Base-by-base conservation (phyloP, 2,113 vertebrate genomes). In the Rhipidura dahli region DNA sequence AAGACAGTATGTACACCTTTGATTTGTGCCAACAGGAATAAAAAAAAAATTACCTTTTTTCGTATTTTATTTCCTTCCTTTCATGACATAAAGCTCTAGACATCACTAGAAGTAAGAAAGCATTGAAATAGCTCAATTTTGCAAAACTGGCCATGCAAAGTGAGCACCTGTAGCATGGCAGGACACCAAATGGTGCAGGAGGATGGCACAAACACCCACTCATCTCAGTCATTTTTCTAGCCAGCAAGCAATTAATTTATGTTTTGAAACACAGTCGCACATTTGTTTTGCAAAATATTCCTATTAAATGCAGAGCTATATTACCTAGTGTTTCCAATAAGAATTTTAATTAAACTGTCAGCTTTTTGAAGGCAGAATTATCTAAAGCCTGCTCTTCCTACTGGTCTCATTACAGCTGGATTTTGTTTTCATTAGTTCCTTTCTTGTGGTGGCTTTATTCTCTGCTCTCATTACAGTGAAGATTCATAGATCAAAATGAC, bases 291-390 rank as follows among this genome's bases (percentile, higher is more conserved):
- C 82, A 95, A 85, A 90, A 72, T 73, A 87, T 77, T 91, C 79
- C 80, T 63, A 82, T 94, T 91, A 93, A 91, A 97, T 40, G 50
- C 56, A 20, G 92, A 92, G 81, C 87, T 92, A 47, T 92, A 89
- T 96, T 89, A 96, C 82, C 78, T 76, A 81, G 70, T 14, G 40
- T 81, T 94, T 81, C 82, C 84, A 94, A 81, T 37, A 80, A 96
- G 89, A 81, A 94, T 95, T 96, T 96, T 97, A 97, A 98, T 97
- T 97, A 97, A 96, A 97, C 92, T 97, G 94, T 96, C 96, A 97
- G 76, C 37, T 94, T 93, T 91, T 82, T 65, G 45, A 75, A 33
- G 82, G 10, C 47, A 97, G 97, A 59, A 93, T 96, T 31, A 95
- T 94, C 83, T 91, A 26, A 96, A 89, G 54, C 85, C 65, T 44